Conservation (phyloP, 2,113 vertebrate species). For the Mormyrus iriodes region DNA sequence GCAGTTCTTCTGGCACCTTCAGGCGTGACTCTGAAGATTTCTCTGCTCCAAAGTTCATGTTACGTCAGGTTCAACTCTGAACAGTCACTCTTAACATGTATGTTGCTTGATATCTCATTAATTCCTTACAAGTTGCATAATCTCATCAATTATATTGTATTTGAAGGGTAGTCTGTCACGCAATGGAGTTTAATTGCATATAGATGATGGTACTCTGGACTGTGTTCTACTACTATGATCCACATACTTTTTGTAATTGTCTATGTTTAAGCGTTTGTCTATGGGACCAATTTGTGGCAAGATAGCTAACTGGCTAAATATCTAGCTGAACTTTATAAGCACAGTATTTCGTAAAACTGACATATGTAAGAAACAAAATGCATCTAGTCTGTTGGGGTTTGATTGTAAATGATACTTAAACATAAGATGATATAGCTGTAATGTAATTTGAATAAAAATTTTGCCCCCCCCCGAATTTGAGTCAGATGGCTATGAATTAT, state of each 20-base stretch:
- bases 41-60: constrained; percentile 12
- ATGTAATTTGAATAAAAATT: constrained; percentile 18
- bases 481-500: constrained; percentile 12
- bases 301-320: constrained; percentile 19
- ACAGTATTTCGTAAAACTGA: constrained; percentile 16
- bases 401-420: constrained; percentile 21
- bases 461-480: constrained; percentile 6
- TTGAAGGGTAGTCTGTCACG: constrained; percentile 3
- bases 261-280: constrained; percentile 15
- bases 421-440: constrained; percentile 17
- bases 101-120: neutral
- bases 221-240: neutral
- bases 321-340: constrained; percentile 17
- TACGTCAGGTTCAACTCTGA: neutral
- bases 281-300: constrained; percentile 5
- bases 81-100: constrained; percentile 3
- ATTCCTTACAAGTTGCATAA: constrained; percentile 2
- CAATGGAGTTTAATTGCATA: constrained; percentile 2
- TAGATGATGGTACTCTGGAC: neutral
- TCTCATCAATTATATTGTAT: constrained; percentile 18
- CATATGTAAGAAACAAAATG: constrained; percentile 15
- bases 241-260: constrained; percentile 12
- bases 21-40: constrained; percentile 5
- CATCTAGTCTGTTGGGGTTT: constrained; percentile 13
- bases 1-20: neutral